Conservation (phyloP, 2,113 vertebrate species). For the Corythaixoides concolor region DNA sequence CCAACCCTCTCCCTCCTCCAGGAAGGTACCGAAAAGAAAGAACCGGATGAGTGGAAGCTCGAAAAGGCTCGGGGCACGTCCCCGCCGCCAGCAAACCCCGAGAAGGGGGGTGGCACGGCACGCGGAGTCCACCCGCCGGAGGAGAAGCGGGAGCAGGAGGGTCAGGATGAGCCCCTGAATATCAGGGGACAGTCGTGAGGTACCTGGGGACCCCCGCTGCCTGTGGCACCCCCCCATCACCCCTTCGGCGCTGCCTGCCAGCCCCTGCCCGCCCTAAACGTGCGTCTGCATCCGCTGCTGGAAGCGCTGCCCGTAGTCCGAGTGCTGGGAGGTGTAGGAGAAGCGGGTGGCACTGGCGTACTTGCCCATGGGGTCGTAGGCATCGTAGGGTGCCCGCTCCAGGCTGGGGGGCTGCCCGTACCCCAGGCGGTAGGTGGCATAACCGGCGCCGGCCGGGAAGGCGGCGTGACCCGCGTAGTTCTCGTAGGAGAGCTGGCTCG, state of each 20-base stretch:
- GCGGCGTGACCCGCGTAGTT: slow-evolving; percentile 80
- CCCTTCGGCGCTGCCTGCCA: background rate
- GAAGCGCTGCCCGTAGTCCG: slow-evolving; percentile 91
- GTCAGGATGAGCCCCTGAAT: slow-evolving; percentile 72
- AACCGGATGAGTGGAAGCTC: background rate
- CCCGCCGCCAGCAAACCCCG: background rate
- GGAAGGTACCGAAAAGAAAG: background rate
- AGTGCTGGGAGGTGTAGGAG: slow-evolving; percentile 92
- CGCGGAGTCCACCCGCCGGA: background rate
- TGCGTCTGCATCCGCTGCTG: slow-evolving; percentile 98
- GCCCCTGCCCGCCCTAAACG: slow-evolving; percentile 73
- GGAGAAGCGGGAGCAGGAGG: background rate
- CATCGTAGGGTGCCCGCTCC: slow-evolving; percentile 72
- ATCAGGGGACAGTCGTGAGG: slow-evolving; percentile 69
- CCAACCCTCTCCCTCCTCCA: background rate
- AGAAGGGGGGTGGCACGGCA: background rate
- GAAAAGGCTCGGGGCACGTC: background rate
- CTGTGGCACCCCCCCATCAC: background rate
- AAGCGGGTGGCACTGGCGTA: slow-evolving; percentile 83
- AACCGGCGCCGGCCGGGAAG: slow-evolving; percentile 75
- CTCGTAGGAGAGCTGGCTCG: slow-evolving; percentile 86
- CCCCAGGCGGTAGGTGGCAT: slow-evolving; percentile 84
- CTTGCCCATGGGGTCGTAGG: slow-evolving; percentile 80
- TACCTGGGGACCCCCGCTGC: background rate
- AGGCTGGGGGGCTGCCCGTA: slow-evolving; percentile 77